These are phyloP conservation scores for Phalacrocorax aristotelis DNA, from an alignment of 2,113 vertebrate species.

Conservation along the genomic window DNA sequence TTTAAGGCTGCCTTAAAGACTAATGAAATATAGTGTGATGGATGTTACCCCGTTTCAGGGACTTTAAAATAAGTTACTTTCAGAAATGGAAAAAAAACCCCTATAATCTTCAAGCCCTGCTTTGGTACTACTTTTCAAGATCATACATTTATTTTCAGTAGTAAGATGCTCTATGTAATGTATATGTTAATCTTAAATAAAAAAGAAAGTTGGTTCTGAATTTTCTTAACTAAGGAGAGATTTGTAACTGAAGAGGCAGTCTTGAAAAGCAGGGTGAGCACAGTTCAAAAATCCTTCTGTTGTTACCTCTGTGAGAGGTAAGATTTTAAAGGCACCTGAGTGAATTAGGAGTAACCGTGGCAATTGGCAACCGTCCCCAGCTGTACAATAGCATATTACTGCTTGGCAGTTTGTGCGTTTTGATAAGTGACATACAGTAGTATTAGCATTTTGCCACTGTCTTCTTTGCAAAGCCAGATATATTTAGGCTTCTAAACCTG, in stretches of 20 bases:
- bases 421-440: not conserved
- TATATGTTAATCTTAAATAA: not conserved
- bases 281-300: not conserved
- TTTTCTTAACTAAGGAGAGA: conserved; percentile 10
- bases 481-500: conserved; percentile 49
- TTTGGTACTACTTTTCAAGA: not conserved
- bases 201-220: not conserved
- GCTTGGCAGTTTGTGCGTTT: not conserved
- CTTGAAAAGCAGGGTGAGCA: not conserved
- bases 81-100: not conserved
- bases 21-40: conserved; percentile 49
- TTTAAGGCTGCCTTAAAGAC: conserved; percentile 56
- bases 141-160: not conserved
- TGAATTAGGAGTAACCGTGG: not conserved
- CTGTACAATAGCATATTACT: not conserved
- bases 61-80: conserved; percentile 47
- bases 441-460: conserved; percentile 48
- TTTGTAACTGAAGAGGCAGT: not conserved
- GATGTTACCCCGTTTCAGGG: not conserved
- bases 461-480: conserved; percentile 17
- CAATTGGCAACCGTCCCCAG: not conserved
- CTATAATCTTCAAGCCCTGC: not conserved
- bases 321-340: not conserved
- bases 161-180: not conserved
- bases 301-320: not conserved